Evolutionary conservation across 1,140 invertebrate species (phyloP).

Genomic region (Whitmania pigra): DNA sequence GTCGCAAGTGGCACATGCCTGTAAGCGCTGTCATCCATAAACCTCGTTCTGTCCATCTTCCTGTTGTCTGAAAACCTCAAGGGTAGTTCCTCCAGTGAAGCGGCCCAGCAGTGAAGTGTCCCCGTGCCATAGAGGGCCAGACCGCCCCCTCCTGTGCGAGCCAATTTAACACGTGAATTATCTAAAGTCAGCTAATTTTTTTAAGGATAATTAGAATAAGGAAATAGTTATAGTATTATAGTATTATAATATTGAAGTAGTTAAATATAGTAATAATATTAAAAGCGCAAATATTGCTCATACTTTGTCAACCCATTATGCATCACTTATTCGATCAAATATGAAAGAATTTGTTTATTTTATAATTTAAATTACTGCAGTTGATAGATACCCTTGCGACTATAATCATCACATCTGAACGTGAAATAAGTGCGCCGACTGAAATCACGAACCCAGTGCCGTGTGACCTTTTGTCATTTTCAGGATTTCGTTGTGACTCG

Average conservation of each 20-base stretch:
- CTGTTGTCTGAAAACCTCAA: conserved; percentile 49
- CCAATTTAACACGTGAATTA: background rate
- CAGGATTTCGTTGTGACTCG: conserved; percentile 60
- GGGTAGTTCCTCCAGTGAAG: conserved; percentile 55
- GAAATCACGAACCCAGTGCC: conserved; percentile 57
- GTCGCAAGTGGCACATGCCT: conserved; percentile 40
- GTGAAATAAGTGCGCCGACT: too few relatives aligned
- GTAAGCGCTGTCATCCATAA: conserved; percentile 79
- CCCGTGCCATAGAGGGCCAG: conserved; percentile 77
- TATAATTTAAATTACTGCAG: background rate
- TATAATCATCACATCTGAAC: too few relatives aligned
- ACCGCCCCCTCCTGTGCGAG: conserved; percentile 51
- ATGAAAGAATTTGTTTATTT: background rate
- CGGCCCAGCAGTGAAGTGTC: conserved; percentile 79
- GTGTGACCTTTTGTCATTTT: conserved; percentile 64
- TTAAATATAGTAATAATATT: too few relatives aligned
- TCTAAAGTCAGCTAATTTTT: too few relatives aligned
- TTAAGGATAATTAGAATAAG: too few relatives aligned
- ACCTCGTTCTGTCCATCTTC: conserved; percentile 53
- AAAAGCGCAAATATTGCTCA: too few relatives aligned
- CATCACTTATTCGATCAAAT: background rate
- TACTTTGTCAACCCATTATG: too few relatives aligned
- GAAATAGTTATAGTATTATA: too few relatives aligned
- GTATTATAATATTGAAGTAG: too few relatives aligned
- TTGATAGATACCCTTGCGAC: too few relatives aligned